Conservation (phyloP, 1,140 invertebrate genomes). For the Sitobion miscanthi region DNA sequence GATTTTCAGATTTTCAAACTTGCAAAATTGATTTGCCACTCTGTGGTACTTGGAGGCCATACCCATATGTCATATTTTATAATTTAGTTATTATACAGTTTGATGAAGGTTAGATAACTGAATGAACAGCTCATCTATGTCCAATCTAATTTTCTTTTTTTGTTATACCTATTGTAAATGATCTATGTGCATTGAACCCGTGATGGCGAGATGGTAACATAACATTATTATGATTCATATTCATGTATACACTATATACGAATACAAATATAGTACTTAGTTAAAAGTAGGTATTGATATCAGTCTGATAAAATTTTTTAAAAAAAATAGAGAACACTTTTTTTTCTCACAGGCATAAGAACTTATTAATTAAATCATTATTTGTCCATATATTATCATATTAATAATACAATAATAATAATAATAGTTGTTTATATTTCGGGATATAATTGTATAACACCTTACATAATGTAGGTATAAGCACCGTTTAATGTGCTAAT, state of each 20-base stretch:
- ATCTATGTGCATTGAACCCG: not conserved
- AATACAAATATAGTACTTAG: too few species aligned
- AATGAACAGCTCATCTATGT: not conserved
- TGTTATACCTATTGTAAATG: not conserved
- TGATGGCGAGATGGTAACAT: not conserved
- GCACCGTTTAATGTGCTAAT: too few species aligned
- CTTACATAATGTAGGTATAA: too few species aligned
- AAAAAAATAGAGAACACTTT: too few species aligned
- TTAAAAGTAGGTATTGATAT: too few species aligned
- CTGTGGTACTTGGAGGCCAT: not conserved
- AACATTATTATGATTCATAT: not conserved
- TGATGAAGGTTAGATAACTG: not conserved
- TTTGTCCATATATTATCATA: too few species aligned
- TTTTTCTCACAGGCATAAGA: too few species aligned
- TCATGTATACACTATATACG: not conserved
- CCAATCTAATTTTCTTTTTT: not conserved
- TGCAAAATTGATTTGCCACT: not conserved
- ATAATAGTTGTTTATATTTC: too few species aligned
- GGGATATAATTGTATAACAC: too few species aligned
- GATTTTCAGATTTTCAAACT: not conserved
- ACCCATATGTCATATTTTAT: not conserved
- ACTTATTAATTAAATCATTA: too few species aligned
- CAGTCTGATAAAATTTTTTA: too few species aligned
- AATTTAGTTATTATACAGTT: not conserved
- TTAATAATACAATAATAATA: too few species aligned